phyloP scores from a whole-genome alignment of 2,888 invertebrate genomes.

The Bedellia somnulentella region DNA sequence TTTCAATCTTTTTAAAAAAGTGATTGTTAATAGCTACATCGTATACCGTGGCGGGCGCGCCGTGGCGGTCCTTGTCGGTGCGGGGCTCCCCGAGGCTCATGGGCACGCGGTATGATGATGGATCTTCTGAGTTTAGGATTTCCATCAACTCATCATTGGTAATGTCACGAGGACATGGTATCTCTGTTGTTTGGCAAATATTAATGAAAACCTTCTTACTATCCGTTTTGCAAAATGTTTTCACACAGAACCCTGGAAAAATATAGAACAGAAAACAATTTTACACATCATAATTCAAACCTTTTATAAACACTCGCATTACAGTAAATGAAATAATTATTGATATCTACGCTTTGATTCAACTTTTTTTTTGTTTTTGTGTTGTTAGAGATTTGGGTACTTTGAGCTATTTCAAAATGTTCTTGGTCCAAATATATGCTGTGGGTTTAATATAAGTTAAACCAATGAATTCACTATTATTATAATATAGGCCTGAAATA shows the following conservation, averaged over 20 bases:
- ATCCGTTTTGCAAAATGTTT: slow-evolving; percentile 66
- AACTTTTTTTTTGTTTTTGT: too few relatives aligned
- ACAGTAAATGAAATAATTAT: too few relatives aligned
- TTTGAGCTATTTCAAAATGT: too few relatives aligned
- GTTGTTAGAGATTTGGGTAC: too few relatives aligned
- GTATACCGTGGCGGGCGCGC: slow-evolving; percentile 71
- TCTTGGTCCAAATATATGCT: background rate
- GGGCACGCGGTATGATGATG: slow-evolving; percentile 76
- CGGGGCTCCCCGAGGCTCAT: slow-evolving; percentile 89
- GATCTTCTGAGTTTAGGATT: slow-evolving; percentile 69
- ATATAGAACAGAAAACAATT: too few relatives aligned
- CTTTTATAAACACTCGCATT: too few relatives aligned
- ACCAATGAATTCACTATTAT: background rate
- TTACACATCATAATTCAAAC: too few relatives aligned
- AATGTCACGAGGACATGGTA: slow-evolving; percentile 73
- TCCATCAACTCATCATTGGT: slow-evolving; percentile 69
- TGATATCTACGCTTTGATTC: too few relatives aligned
- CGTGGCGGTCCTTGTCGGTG: slow-evolving; percentile 75
- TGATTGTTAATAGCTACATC: slow-evolving; percentile 82
- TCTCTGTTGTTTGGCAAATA: slow-evolving; percentile 77
- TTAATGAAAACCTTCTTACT: slow-evolving; percentile 83
- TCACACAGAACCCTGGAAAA: slow-evolving; percentile 74
- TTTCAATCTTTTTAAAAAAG: slow-evolving; percentile 76
- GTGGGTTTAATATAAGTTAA: background rate
- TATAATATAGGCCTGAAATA: background rate